Evolutionary conservation across 2,113 vertebrate genomes (phyloP).

Genomic region (Lophura nycthemera): DNA sequence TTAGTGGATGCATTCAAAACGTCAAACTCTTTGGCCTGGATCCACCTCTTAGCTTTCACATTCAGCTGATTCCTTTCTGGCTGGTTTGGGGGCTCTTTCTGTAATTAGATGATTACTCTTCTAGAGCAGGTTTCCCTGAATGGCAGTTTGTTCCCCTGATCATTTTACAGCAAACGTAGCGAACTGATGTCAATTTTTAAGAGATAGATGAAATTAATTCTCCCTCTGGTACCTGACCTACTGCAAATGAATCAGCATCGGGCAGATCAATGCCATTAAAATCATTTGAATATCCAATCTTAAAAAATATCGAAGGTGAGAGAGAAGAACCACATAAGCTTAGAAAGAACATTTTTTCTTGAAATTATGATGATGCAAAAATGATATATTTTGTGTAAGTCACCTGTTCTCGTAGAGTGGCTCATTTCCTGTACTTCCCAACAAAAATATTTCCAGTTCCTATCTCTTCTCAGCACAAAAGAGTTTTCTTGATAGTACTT

Average conservation of each 20-base stretch:
- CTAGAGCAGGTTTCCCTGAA: not conserved
- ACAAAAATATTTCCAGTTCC: not conserved
- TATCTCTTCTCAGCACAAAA: not conserved
- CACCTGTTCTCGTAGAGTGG: not conserved
- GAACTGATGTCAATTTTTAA: not conserved
- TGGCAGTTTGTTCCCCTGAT: not conserved
- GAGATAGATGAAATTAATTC: not conserved
- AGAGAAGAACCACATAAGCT: not conserved
- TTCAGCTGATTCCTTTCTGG: not conserved
- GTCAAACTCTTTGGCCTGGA: rapidly evolving
- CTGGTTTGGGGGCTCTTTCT: not conserved
- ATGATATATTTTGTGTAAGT: rapidly evolving
- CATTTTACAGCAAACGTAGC: not conserved
- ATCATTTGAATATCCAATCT: not conserved
- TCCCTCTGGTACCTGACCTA: not conserved
- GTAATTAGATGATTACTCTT: not conserved
- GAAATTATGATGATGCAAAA: not conserved
- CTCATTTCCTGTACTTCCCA: not conserved
- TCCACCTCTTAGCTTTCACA: not conserved
- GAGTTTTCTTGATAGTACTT: not conserved
- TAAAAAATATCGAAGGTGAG: not conserved
- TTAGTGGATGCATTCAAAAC: not conserved
- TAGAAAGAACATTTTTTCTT: not conserved
- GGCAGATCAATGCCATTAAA: not conserved
- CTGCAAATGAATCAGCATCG: not conserved